Evolutionary conservation across 2,113 vertebrate genomes (phyloP), one percentile per base, ranked within the genome.

Genomic region (Chionis minor): DNA sequence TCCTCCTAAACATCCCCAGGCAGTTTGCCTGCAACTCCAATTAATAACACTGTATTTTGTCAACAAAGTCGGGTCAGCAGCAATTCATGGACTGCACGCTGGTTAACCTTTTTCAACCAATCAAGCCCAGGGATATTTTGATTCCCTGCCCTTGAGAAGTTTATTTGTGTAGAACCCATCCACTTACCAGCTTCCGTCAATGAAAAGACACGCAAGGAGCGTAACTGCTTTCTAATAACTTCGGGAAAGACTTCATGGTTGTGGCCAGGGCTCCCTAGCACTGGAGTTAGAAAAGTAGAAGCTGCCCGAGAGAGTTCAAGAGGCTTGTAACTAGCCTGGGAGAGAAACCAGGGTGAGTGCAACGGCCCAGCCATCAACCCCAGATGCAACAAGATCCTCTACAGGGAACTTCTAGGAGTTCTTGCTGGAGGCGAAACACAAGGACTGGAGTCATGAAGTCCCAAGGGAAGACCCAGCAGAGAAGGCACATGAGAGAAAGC

Each of bases 21-120:
- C 24, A 2, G 52, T 85, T 77, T 93, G 81, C 80, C 81, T 91
- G 17, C 62, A 80, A 94, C n/a, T 90, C 56, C 85, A 94, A 89
- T 85, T 91, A 92, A 55, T 87, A 94, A 94, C 65, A 62, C 30
- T 2, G 0, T 73, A 91, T 91, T 95, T 93, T 93, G 85, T 88
- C 81, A 96, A 96, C 87, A 95, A 86, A 89, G 33, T 80, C 2
- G 1, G 78, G 87, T 82, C 66, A 82, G 70, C 40, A 24, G 89
- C 74, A 91, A 91, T 90, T 80, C 84, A 72, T 8, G 91, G 74
- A 56, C 74, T 94, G 92, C 74, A 85, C 0, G 9, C 78, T 96
- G 87, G 87, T 91, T 93, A 96, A 97, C 62, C 90, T 95, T 95
- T 80, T 94, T 66, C 87, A 56, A 93, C 62, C 81, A 77, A 88